Base-by-base conservation (phyloP, 2,797 vertebrate species). In the Hydrocynus forskahlii region DNA sequence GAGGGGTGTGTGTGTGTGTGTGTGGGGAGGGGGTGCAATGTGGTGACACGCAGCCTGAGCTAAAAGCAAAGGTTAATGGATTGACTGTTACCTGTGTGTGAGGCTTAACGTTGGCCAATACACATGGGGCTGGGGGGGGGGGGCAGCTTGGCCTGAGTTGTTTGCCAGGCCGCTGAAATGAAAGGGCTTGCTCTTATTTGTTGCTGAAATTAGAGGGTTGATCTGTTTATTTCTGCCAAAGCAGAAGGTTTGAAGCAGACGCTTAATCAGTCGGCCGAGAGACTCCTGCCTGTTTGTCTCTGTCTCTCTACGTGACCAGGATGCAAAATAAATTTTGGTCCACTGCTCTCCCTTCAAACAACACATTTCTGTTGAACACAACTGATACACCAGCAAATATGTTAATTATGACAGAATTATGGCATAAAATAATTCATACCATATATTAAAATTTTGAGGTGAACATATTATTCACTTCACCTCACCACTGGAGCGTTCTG, bases 51-150 rank as follows among this genome's bases (percentile, higher is more conserved):
- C 91, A 91, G 96, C 95, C 92, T 93, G 93, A 83, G 89, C 92
- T 94, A 94, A 95, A 96, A 96, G 94, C 95, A 96, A 94, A 98
- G 97, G 98, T 97, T 99, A 99, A 99, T 99, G 96, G 97, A 96
- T 95, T 98, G 97, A 96, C 95, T 97, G 96, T 96, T 98, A 97
- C 95, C 96, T 96, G 96, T 90, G 94, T 93, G 93, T 88, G 87
- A 94, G 91, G 95, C 93, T 92, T 96, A 94, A 94, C 93, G 93
- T 90, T 92, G 89, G 86, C 29, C 93, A 88, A 84, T 93, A 95
- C 96, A 95, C 95, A 91, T 89, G 95, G 93, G 95, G 25, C 25
- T 29, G 7, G 16, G 29, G 8, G 50, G 52, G 50, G 7, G 38
- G 7, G 43, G 21, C 19, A 67, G 84, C 89, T 85, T 91, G 92